Conservation (phyloP, 2,113 vertebrate species). For the Protobothrops mucrosquamatus region DNA sequence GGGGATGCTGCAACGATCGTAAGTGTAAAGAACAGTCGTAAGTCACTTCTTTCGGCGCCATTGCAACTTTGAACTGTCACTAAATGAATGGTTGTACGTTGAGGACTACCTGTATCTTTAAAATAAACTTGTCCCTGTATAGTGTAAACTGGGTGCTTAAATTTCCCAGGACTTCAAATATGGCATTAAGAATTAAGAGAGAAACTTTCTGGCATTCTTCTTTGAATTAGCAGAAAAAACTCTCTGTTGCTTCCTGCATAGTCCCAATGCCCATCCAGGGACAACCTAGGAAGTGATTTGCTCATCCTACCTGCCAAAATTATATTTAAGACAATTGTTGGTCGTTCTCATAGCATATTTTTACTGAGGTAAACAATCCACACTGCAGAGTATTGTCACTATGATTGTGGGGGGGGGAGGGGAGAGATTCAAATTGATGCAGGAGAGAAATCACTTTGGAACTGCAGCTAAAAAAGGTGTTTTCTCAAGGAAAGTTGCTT, state of each 20-base stretch:
- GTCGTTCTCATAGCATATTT: rapidly evolving
- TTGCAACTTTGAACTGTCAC: not conserved
- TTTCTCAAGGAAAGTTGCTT: not conserved
- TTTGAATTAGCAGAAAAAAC: not conserved
- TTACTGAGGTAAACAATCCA: not conserved
- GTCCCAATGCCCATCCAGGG: not conserved
- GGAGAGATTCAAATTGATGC: not conserved
- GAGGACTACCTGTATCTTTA: not conserved
- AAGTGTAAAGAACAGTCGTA: not conserved
- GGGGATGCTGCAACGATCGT: not conserved
- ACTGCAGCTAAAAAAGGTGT: rapidly evolving
- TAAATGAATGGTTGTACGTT: not conserved
- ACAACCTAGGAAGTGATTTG: not conserved
- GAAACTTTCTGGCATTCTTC: not conserved
- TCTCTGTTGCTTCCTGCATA: not conserved
- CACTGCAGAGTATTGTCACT: rapidly evolving
- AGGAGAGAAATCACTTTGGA: not conserved
- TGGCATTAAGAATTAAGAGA: not conserved
- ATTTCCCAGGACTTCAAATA: not conserved
- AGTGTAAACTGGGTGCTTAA: not conserved
- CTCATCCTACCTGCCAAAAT: not conserved
- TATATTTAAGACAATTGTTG: not conserved
- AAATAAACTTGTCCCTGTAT: not conserved
- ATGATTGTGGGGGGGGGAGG: not conserved
- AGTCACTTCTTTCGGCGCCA: not conserved